These are phyloP conservation scores for Diaprepes abbreviatus DNA, from an alignment of 2,888 invertebrate genomes.

Conservation along the genomic window DNA sequence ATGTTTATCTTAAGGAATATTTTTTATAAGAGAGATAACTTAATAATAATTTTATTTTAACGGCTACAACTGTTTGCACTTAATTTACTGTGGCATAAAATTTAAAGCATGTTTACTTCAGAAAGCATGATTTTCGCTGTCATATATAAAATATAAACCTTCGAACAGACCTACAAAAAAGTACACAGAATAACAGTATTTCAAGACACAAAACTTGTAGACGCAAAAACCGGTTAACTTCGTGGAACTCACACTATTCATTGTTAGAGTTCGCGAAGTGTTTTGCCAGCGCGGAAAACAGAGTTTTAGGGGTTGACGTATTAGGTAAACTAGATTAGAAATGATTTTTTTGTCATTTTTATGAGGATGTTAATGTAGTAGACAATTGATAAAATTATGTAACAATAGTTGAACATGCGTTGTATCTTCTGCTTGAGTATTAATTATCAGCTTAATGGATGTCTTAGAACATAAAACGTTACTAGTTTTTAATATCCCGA, in stretches of 20 bases:
- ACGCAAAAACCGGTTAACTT: constrained; percentile 27
- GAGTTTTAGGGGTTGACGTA: constrained; percentile 7
- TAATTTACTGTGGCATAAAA: constrained; percentile 20
- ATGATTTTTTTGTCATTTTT: not conserved
- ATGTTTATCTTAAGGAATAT: too few species aligned
- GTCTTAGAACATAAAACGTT: too few species aligned
- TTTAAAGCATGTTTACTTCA: not conserved
- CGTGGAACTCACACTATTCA: constrained; percentile 38
- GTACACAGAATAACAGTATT: constrained; percentile 18
- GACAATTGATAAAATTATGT: too few species aligned
- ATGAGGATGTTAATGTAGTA: too few species aligned
- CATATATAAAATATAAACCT: not conserved
- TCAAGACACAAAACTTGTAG: constrained; percentile 31
- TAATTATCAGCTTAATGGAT: too few species aligned
- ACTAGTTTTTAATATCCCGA: too few species aligned
- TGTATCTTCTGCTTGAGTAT: too few species aligned
- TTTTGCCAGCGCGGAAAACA: constrained; percentile 27
- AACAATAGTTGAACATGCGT: too few species aligned
- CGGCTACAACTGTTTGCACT: not conserved
- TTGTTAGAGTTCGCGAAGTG: constrained; percentile 35
- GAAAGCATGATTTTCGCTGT: not conserved
- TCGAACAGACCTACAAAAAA: not conserved
- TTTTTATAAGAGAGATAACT: too few species aligned
- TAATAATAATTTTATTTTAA: too few species aligned
- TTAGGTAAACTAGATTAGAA: not conserved